These are phyloP conservation scores for Crematogaster levior DNA, from an alignment of 2,888 invertebrate genomes.

Conservation along the genomic window DNA sequence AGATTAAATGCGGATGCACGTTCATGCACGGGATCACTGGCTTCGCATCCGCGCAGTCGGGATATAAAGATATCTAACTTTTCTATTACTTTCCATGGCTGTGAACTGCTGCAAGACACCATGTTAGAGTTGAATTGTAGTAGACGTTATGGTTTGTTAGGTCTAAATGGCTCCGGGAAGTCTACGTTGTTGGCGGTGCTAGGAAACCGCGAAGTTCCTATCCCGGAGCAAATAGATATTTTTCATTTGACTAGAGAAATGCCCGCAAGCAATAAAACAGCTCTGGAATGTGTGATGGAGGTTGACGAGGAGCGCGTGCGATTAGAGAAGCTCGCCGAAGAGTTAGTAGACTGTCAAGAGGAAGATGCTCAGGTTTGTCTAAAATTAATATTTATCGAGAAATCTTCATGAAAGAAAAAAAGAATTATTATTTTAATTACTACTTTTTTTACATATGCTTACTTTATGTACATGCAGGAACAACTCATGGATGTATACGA, in stretches of 20 bases:
- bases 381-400: not conserved
- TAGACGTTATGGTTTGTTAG: conserved; percentile 97
- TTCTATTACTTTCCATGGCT: conserved; percentile 99
- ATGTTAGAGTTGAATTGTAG: conserved; percentile 99
- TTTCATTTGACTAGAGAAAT: conserved; percentile 99
- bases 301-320: conserved; percentile 97
- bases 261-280: conserved; percentile 98
- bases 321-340: conserved; percentile 96
- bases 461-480: conserved; percentile 89
- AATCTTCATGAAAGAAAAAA: not conserved
- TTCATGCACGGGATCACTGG: conserved; percentile 97
- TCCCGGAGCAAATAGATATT: conserved; percentile 98
- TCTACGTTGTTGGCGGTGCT: conserved; percentile 96
- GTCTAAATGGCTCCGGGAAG: conserved; percentile 99
- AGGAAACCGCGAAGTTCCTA: conserved; percentile 97
- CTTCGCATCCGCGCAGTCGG: conserved; percentile 97
- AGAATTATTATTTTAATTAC: not conserved
- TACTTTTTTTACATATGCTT: not conserved
- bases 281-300: conserved; percentile 98
- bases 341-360: conserved; percentile 92
- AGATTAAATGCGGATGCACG: conserved; percentile 97
- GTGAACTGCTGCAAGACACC: conserved; percentile 98
- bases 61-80: conserved; percentile 98
- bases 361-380: conserved; percentile 89
- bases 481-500: conserved; percentile 99